A percentile compares a stretch with the other conserved stretches of the same genome.
Evolutionary conservation across 2,113 vertebrate species (phyloP).

Genomic region (Nannospalax galili): DNA sequence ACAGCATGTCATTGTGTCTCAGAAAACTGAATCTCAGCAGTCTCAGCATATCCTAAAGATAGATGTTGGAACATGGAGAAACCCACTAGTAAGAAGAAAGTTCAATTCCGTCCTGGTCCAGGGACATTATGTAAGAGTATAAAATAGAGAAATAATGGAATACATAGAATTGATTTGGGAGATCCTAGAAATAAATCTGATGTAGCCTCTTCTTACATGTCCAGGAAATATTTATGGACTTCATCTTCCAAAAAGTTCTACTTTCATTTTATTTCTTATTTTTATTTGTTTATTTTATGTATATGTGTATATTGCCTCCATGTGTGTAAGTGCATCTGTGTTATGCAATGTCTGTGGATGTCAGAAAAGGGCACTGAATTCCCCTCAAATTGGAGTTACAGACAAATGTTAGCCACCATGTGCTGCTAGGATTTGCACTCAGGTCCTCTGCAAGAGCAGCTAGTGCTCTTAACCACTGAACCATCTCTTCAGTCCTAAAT

Average conservation of each 20-base stretch:
- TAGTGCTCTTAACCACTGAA: too few species aligned
- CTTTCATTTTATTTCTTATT: too few species aligned
- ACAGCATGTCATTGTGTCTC: neutral
- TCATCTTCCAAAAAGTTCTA: too few species aligned
- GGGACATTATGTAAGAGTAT: neutral
- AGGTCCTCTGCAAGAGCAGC: too few species aligned
- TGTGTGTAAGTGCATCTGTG: too few species aligned
- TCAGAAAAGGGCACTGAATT: too few species aligned
- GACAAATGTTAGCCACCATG: too few species aligned
- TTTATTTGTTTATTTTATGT: too few species aligned
- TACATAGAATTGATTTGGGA: neutral
- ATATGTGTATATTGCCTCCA: too few species aligned
- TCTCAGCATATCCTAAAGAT: neutral
- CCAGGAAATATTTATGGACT: neutral
- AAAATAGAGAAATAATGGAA: neutral
- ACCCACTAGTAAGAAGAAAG: neutral
- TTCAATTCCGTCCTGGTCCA: neutral
- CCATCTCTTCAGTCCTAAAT: neutral
- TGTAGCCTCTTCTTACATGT: neutral
- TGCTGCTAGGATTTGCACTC: too few species aligned
- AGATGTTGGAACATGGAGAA: neutral
- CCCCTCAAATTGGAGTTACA: too few species aligned
- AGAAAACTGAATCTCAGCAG: neutral
- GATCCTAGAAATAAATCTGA: neutral
- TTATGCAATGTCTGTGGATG: too few species aligned